phyloP scores from a whole-genome alignment of 1,140 invertebrate species.

The Drosophila teissieri region DNA sequence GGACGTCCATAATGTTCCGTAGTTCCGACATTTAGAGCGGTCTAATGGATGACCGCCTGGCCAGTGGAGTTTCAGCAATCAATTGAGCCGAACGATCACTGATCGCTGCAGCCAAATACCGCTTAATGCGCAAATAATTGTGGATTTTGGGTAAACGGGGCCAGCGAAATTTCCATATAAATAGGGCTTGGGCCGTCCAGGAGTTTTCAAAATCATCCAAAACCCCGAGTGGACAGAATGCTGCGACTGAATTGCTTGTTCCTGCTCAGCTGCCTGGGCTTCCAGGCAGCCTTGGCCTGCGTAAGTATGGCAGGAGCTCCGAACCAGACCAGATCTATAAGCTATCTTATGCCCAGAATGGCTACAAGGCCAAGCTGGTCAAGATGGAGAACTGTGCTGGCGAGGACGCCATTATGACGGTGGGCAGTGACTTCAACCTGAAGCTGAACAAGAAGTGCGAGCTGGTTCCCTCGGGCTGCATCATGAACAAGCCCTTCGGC shows the following conservation, averaged over 20 bases:
- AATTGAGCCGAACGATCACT: conserved; percentile 81
- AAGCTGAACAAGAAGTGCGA: conserved; percentile 83
- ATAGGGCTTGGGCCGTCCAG: conserved; percentile 23
- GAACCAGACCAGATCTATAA: no score
- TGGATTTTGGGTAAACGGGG: conserved; percentile 15
- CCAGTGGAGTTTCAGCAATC: conserved; percentile 47
- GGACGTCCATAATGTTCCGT: conserved; percentile 10
- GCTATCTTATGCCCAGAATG: conserved; percentile 51
- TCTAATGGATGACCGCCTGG: conserved; percentile 44
- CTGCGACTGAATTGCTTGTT: conserved; percentile 40
- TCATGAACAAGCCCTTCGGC: conserved; percentile 69
- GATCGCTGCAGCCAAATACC: conserved; percentile 58
- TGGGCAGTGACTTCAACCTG: conserved; percentile 62
- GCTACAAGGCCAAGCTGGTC: conserved; percentile 78
- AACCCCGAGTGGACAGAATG: conserved; percentile 40
- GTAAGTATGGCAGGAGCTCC: conserved; percentile 50
- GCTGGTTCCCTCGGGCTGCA: conserved; percentile 72
- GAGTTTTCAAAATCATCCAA: conserved; percentile 13
- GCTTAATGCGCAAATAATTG: conserved; percentile 78
- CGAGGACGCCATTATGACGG: conserved; percentile 58
- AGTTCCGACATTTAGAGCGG: conserved; percentile 28
- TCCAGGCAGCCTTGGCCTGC: conserved; percentile 65
- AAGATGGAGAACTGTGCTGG: conserved; percentile 81
- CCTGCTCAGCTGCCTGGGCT: conserved; percentile 43
- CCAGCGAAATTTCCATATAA: conserved; percentile 52